phyloP scores from a whole-genome alignment of 2,113 vertebrate species.

The Eubucco bourcierii region DNA sequence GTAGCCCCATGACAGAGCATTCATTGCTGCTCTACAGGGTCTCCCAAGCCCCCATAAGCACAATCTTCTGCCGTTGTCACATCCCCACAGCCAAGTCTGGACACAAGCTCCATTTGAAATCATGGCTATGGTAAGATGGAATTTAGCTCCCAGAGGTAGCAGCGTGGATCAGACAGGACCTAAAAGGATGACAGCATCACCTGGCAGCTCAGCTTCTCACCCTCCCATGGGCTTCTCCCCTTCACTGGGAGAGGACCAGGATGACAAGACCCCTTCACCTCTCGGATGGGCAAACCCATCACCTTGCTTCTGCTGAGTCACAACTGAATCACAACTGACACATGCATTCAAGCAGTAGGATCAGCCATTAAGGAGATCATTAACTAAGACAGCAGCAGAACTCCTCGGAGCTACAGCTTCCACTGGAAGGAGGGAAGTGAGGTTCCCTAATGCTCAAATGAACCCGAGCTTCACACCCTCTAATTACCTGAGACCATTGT shows the following conservation, averaged over 20 bases:
- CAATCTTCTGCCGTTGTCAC: background rate
- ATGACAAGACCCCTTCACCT: background rate
- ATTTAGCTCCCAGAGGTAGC: background rate
- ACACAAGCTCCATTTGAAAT: background rate
- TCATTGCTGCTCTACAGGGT: background rate
- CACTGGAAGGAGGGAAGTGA: background rate
- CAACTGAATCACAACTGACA: background rate
- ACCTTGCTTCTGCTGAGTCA: background rate
- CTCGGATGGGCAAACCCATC: fast-evolving
- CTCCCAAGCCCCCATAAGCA: background rate
- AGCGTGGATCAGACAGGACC: background rate
- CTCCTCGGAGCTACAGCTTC: background rate
- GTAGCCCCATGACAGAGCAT: background rate
- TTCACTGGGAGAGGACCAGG: background rate
- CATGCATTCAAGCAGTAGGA: background rate
- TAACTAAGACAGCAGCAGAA: background rate
- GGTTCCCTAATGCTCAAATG: background rate
- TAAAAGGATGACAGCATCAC: background rate
- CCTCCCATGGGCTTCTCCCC: background rate
- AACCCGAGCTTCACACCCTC: background rate
- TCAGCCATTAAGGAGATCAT: background rate
- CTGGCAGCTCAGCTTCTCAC: background rate
- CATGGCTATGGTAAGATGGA: fast-evolving
- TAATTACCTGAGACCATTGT: background rate
- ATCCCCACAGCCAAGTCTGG: background rate